These are phyloP conservation scores for Trinectes maculatus DNA, from an alignment of 2,113 vertebrate species.

Conservation along the genomic window DNA sequence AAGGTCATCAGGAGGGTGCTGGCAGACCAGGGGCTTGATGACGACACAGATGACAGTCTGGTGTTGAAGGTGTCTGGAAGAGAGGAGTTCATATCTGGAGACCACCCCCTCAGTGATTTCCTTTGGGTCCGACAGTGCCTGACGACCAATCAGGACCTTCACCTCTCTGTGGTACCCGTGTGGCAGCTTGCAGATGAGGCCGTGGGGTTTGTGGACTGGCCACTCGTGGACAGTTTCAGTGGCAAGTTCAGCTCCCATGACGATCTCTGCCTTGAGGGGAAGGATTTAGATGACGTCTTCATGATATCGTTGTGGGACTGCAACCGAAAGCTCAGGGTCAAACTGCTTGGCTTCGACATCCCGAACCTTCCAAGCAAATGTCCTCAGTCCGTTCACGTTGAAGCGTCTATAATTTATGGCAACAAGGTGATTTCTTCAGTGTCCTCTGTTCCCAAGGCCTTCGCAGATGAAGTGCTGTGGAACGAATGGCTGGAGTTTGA, in stretches of 20 bases:
- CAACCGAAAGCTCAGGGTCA: slow-evolving; percentile 79
- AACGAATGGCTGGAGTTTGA: slow-evolving; percentile 84
- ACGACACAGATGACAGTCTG: slow-evolving; percentile 38
- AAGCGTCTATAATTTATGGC: slow-evolving; percentile 79
- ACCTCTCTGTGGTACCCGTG: slow-evolving; percentile 73
- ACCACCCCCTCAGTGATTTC: slow-evolving; percentile 70
- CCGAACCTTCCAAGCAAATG: slow-evolving; percentile 71
- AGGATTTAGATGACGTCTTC: slow-evolving; percentile 78
- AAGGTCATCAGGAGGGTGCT: slow-evolving; percentile 54
- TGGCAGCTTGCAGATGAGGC: slow-evolving; percentile 63
- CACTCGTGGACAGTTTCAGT: slow-evolving; percentile 78
- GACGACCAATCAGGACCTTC: slow-evolving; percentile 72
- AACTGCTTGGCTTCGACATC: slow-evolving; percentile 82
- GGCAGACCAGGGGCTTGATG: slow-evolving; percentile 28
- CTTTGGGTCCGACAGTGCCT: slow-evolving; percentile 81
- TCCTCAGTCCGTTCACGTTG: slow-evolving; percentile 71
- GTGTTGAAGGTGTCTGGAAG: slow-evolving; percentile 81
- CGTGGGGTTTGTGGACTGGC: slow-evolving; percentile 72
- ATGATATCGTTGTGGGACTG: slow-evolving; percentile 86
- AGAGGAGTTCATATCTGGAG: slow-evolving; percentile 80
- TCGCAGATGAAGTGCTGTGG: slow-evolving; percentile 82
- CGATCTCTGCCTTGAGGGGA: slow-evolving; percentile 75
- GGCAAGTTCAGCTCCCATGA: slow-evolving; percentile 79
- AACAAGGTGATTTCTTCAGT: slow-evolving; percentile 77
- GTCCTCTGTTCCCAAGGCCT: slow-evolving; percentile 66